A percentile compares a stretch with the other conserved stretches of the same genome.
phyloP scores from a whole-genome alignment of 2,888 invertebrate species.

The Nomada fabriciana region DNA sequence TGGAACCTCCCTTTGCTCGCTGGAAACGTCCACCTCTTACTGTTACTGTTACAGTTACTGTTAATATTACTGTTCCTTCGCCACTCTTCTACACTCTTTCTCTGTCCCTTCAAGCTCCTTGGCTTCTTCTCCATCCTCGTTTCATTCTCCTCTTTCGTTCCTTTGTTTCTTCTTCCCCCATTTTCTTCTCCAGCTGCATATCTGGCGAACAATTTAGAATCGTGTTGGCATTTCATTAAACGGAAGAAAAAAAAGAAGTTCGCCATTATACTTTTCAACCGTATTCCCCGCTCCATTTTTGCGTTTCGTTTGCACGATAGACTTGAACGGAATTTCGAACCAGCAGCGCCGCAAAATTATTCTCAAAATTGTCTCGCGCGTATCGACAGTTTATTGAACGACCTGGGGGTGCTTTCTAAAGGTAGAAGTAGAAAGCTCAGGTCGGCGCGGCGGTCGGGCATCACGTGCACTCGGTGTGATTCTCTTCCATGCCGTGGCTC shows the following conservation, averaged over 20 bases:
- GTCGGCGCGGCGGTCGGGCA: slow-evolving; percentile 51
- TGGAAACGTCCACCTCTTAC: slow-evolving; percentile 25
- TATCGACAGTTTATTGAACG: not conserved
- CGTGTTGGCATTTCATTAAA: slow-evolving; percentile 61
- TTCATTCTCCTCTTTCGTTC: slow-evolving; percentile 50
- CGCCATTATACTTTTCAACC: too few relatives aligned
- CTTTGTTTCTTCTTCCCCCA: slow-evolving; percentile 59
- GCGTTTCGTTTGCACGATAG: too few relatives aligned
- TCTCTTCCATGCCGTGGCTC: slow-evolving; percentile 70
- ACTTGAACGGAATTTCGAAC: too few relatives aligned
- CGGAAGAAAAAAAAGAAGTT: not conserved
- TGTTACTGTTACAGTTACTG: slow-evolving; percentile 24
- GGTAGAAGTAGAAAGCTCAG: slow-evolving; percentile 21
- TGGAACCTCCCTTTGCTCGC: slow-evolving; percentile 47
- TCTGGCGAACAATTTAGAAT: slow-evolving; percentile 61
- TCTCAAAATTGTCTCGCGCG: too few relatives aligned
- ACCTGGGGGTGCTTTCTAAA: slow-evolving; percentile 20
- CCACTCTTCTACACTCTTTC: not conserved
- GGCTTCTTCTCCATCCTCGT: slow-evolving; percentile 14
- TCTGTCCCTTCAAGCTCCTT: not conserved
- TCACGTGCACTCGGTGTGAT: slow-evolving; percentile 74
- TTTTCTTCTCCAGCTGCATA: slow-evolving; percentile 58
- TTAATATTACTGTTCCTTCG: not conserved
- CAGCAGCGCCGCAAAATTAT: too few relatives aligned
- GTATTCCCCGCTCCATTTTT: too few relatives aligned